Evolutionary conservation across 2,888 invertebrate species (phyloP), one percentile per base, ranked within the genome.

Genomic region (Strigamia transsilvanica): DNA sequence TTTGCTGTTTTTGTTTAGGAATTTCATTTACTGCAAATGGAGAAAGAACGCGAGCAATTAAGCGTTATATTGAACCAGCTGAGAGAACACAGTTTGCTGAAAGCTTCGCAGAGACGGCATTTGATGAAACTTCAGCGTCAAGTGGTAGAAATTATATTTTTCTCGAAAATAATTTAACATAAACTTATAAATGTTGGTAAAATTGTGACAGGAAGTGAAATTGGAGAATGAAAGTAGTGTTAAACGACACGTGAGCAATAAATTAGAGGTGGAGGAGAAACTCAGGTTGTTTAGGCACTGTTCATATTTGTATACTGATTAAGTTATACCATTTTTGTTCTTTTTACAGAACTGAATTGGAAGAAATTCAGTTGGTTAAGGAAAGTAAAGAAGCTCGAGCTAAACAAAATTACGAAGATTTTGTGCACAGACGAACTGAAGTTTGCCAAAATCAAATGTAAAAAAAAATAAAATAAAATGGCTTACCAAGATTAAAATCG

Each of bases 81-180:
- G 9, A 38, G 18, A 78, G 78, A 78, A 32, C 78, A 78, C 41
- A 78, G 78, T 78, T 38, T 78, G 78, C 38, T 78, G 9, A 78
- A 78, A 78, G 78, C 78, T 10, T n/a, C 27, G 4, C 78, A 78
- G 18, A 78, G 32, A 32, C 34, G 78, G 6, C 78, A 78, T 5
- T 32, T 78, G 32, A 78, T 34, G 27, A 41, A 78, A 78, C 18
- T 78, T 18, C 34, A 32, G 2, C 41, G 38, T 12, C 41, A n/a
- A 18, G 2, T 78, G 27, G 78, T 78, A 78, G 18, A 13, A 23
- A 66, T 12, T n/a, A 10, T 66, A 66, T 66, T 66, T 66, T 21
- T 61, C 2, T n/a, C 3, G 5, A 61, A 21, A 66, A 21, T 23
- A 21, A 21, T 5, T 66, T 23, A 46, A 46, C 5, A 4, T n/a